Base-by-base conservation (phyloP, 1,140 invertebrate genomes). In the Octopus bimaculoides region DNA sequence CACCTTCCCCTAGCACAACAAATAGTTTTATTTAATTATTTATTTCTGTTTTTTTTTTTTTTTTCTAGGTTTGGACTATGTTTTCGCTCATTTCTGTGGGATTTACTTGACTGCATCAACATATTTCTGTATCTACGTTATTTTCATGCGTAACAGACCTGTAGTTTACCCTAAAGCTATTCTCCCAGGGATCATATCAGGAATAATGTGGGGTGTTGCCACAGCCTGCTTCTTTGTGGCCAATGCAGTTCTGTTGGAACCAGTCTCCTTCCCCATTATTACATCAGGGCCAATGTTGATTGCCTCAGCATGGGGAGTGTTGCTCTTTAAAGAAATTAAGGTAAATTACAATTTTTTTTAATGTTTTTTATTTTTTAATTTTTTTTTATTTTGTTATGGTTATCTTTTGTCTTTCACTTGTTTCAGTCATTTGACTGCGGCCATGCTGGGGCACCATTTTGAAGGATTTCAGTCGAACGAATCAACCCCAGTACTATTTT, bases 1-100 rank as follows among this genome's bases (percentile, higher is more conserved):
- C 26, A 41, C 26, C 26, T 41, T 1, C 26, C 1, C 26, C 26
- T 41, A 41, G 26, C 26, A 41, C 3, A 41, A 41, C 26, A n/a
- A n/a, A n/a, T n/a, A n/a, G n/a, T n/a, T n/a, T n/a, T n/a, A n/a
- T n/a, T n/a, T n/a, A n/a, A n/a, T n/a, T 41, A 41, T 41, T 41
- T 41, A 41, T 41, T 41, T 41, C 26, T 41, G 1, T 14, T 66
- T 81, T 81, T 69, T 81, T 81, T 75, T 79, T 61, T 73, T 41
- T 66, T 77, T 84, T 86, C 61, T 83, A 89, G 91, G 83, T 78
- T 81, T 92, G 54, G 89, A 91, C 79, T 91, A 91, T 83, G 90
- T 90, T 8, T 91, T 91, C 86, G 86, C 90, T 14, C 89, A 91
- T 77, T 92, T 88, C 80, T 85, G 86, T 81, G 91, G 91, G 52